Base-by-base conservation (phyloP, 1,140 invertebrate genomes). In the Centruroides sculpturatus region DNA sequence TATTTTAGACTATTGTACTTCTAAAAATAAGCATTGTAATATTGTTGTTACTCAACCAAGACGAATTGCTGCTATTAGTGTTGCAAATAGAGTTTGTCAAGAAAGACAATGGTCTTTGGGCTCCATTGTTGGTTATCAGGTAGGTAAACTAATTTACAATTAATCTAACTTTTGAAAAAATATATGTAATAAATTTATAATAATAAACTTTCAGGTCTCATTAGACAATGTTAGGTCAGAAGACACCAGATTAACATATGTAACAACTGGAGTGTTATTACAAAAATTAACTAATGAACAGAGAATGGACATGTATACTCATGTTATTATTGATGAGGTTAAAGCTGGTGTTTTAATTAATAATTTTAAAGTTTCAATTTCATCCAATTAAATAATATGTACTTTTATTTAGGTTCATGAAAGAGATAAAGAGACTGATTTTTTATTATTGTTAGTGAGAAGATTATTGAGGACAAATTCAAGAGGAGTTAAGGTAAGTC, bases 371-470 rank as follows among this genome's bases (percentile, higher is more conserved):
- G 23, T 34, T 34, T 51, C 49, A 51, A 51, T 12, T 34, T 51
- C 2, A 51, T 51, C 34, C 12, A 51, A n/a, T 34, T n/a, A n/a
- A 34, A n/a, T 51, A 34, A 34, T 2, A 23, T 23, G 23, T 23
- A 23, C 2, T 23, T 23, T 23, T 23, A 23, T 61, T 46, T n/a
- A 80, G 69, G 85, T 99, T 23, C 96, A 99, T 71, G 95, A 99
- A 76, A 78, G 96, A 34, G 87, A 93, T 70, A 82, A 89, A 71
- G 90, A 98, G 60, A 91, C 92, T 79, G 93, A 85, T 81, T 95
- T 99, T 71, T 74, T 97, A 5, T 71, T 99, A 7, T 78, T 96
- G 13, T 76, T 97, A 11, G 79, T 98, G 1, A 82, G 85, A 60
- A 88, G 87, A 59, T 69, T 80, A 57, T 73, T 94, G 12, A 79